Evolutionary conservation across 2,888 invertebrate species (phyloP), one percentile per base, ranked within the genome.

Genomic region (Cantharis rustica): DNA sequence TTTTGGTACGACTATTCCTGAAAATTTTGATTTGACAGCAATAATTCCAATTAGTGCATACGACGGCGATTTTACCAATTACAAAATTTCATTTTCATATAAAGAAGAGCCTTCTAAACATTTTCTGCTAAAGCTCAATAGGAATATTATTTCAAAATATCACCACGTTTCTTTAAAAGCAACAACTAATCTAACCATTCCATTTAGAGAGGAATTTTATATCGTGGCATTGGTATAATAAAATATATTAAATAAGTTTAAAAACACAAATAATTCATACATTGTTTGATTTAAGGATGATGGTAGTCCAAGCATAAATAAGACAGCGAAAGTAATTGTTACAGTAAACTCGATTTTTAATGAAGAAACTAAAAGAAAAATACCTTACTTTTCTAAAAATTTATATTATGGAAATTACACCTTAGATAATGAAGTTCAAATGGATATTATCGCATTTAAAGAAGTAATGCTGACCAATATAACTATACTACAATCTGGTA

Each of bases 41-140:
- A 11, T 74, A 7, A 7, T 63, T 16, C 17, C 20, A 2, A 74
- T 78, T 11, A 63, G 47, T 13, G 76, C 68, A 11, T 61, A 69
- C 3, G 78, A 78, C 72, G 13, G 31, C 11, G 78, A 78, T 31
- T 66, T 74, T 62, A 68, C 74, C 0, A 78, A 73, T 11, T 11
- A 16, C 3, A 62, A 20, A 7, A 20, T 78, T 1, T 31, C 31
- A 5, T 78, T 78, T 69, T 9, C 71, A 1, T 63, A 68, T 5
- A 69, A 75, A 13, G n/a, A n/a, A n/a, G 62, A 76, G n/a, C 17
- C 13, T 11, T 66, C 64, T 31, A 73, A 76, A 61, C 15, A 74
- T 61, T 69, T 75, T 26, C 0, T 4, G 4, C 10, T 76, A 3
- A 0, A 13, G 10, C 17, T 64, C 10, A 23, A 23, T 23, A 15